These are phyloP conservation scores for Xenus cinereus DNA, from an alignment of 2,113 vertebrate genomes.

Conservation along the genomic window DNA sequence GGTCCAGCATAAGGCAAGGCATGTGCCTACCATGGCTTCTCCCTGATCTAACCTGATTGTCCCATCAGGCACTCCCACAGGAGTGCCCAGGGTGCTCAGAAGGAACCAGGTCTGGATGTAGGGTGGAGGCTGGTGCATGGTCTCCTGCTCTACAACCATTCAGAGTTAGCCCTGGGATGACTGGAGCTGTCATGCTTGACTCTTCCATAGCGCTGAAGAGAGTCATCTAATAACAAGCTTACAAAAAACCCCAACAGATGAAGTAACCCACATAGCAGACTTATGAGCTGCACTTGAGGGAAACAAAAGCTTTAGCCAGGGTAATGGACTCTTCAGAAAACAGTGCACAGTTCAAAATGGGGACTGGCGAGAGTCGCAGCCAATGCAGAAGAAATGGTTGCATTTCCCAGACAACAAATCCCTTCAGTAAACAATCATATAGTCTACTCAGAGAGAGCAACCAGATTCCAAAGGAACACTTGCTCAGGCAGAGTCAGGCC, in stretches of 20 bases:
- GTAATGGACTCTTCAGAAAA: neutral
- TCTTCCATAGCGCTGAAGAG: neutral
- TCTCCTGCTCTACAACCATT: neutral
- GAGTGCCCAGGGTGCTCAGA: neutral
- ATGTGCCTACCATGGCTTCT: neutral
- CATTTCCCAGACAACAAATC: neutral
- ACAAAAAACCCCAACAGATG: neutral
- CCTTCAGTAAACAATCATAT: neutral
- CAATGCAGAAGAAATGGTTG: neutral
- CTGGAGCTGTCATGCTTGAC: neutral
- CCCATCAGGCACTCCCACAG: neutral
- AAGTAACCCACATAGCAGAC: neutral
- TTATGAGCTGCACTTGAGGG: neutral
- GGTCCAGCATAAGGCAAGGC: neutral
- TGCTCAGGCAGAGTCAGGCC: neutral
- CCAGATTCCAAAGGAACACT: neutral
- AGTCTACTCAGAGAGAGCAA: neutral
- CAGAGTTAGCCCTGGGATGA: neutral
- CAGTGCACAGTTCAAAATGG: neutral
- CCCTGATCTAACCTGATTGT: neutral
- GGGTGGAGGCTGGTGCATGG: neutral
- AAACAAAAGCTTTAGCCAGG: neutral
- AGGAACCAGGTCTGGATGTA: neutral
- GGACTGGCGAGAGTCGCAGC: neutral
- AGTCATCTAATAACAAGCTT: neutral